Conservation (phyloP, 2,113 vertebrate genomes). For the Onychostruthus taczanowskii region DNA sequence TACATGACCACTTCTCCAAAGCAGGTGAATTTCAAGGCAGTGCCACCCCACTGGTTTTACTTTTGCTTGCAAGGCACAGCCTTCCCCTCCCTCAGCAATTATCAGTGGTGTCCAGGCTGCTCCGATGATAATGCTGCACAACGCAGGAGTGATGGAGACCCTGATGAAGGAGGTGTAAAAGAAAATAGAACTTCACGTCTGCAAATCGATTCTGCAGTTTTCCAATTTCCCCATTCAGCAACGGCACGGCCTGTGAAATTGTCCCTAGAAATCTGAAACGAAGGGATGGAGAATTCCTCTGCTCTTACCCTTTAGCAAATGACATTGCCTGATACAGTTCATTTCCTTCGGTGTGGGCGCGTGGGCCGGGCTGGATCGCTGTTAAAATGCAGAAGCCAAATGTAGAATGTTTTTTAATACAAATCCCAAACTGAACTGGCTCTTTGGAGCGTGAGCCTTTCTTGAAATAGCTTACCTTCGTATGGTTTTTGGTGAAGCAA, state of each 20-base stretch:
- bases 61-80: slow-evolving; percentile 37
- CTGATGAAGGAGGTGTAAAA: slow-evolving; percentile 76
- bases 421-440: not conserved
- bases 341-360: slow-evolving; percentile 40
- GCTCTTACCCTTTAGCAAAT: slow-evolving; percentile 72
- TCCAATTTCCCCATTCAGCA: slow-evolving; percentile 83
- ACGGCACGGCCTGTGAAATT: slow-evolving; percentile 85
- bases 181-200: slow-evolving; percentile 86
- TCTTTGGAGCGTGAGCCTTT: not conserved
- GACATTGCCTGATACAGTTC: slow-evolving; percentile 73
- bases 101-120: slow-evolving; percentile 65
- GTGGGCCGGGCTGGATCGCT: slow-evolving; percentile 35
- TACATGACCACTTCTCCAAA: not conserved
- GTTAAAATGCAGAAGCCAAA: slow-evolving; percentile 29
- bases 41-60: not conserved
- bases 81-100: slow-evolving; percentile 60
- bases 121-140: slow-evolving; percentile 71
- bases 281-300: slow-evolving; percentile 72
- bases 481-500: not conserved
- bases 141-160: slow-evolving; percentile 71
- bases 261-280: slow-evolving; percentile 77
- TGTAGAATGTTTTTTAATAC: slow-evolving; percentile 24
- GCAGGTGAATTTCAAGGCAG: not conserved
- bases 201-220: slow-evolving; percentile 86
- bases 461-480: not conserved